These are phyloP conservation scores for Nasonia longicornis DNA, from an alignment of 1,140 invertebrate genomes.

Conservation along the genomic window DNA sequence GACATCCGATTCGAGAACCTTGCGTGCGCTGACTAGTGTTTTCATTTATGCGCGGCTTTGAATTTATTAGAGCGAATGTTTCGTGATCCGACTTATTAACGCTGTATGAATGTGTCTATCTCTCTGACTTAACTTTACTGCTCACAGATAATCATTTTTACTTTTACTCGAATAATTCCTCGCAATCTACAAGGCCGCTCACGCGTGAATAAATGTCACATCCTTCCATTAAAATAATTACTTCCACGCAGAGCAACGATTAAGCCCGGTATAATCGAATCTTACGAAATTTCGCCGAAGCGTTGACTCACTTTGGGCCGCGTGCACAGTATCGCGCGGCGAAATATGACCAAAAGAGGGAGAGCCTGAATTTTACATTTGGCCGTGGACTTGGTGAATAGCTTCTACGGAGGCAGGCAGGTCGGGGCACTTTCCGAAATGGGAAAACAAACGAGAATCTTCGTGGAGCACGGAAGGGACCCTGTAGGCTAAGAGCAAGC, in stretches of 20 bases:
- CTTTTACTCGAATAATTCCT: not conserved
- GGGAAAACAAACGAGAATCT: slow-evolving; percentile 59
- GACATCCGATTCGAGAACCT: not conserved
- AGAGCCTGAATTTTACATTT: slow-evolving; percentile 40
- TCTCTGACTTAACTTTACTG: not conserved
- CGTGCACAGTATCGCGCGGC: not conserved
- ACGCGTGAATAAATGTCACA: no score
- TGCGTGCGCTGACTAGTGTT: not conserved
- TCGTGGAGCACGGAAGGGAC: slow-evolving; percentile 46
- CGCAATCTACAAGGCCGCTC: no score
- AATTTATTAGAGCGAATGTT: no score
- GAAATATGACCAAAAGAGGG: slow-evolving; percentile 24
- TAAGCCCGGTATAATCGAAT: slow-evolving; percentile 30
- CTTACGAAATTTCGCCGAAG: not conserved
- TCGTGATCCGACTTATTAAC: not conserved
- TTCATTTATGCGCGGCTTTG: not conserved
- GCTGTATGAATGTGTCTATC: not conserved
- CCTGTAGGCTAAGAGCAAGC: slow-evolving; percentile 14
- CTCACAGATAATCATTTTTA: not conserved
- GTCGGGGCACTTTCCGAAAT: slow-evolving; percentile 52
- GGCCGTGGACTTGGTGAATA: slow-evolving; percentile 48
- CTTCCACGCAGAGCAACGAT: not conserved
- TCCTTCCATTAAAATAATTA: slow-evolving; percentile 15
- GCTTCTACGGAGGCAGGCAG: slow-evolving; percentile 50
- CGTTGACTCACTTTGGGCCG: slow-evolving; percentile 27